Conservation (phyloP, 92 coral and sea anemone genomes). For the Porites lobata region DNA sequence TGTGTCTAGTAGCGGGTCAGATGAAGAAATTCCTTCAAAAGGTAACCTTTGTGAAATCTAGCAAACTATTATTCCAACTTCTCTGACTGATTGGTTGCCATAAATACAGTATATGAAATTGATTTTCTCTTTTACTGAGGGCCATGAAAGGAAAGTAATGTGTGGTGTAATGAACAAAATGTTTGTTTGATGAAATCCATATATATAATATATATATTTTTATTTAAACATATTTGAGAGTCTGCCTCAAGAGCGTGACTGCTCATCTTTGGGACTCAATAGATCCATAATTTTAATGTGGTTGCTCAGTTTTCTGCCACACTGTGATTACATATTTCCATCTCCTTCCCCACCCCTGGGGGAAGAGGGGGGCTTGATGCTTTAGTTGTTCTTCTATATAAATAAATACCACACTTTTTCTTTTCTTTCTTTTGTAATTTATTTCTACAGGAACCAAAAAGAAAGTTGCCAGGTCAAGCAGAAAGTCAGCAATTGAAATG, state of each 20-base stretch:
- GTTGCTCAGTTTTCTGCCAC: conserved; percentile 59
- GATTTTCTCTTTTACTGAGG: conserved; percentile 43
- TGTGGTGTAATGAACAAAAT: conserved; percentile 20
- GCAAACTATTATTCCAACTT: conserved; percentile 52
- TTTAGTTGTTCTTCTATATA: conserved; percentile 36
- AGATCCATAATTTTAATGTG: conserved; percentile 64
- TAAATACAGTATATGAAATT: conserved; percentile 25
- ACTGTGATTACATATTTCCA: conserved; percentile 43
- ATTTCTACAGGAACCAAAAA: conserved; percentile 41
- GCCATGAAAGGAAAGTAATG: conserved; percentile 33
- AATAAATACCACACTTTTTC: conserved; percentile 46
- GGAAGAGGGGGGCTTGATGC: conserved; percentile 37
- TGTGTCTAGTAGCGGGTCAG: conserved; percentile 59
- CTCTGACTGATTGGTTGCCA: conserved; percentile 51
- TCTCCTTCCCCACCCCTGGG: conserved; percentile 63
- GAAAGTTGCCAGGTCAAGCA: conserved; percentile 42
- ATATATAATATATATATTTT: conserved; percentile 18
- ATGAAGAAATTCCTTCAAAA: conserved; percentile 64
- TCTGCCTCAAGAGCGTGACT: conserved; percentile 41
- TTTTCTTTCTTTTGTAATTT: conserved; percentile 33
- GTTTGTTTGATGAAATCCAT: conserved; percentile 45
- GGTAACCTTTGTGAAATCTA: conserved; percentile 66
- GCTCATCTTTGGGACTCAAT: conserved; percentile 53
- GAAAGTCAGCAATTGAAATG: conserved; percentile 57
- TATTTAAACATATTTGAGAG: conserved; percentile 21